A percentile compares a stretch with the other conserved stretches of the same genome.
phyloP scores from a whole-genome alignment of 2,797 vertebrate species.

The Gallinago stenura region DNA sequence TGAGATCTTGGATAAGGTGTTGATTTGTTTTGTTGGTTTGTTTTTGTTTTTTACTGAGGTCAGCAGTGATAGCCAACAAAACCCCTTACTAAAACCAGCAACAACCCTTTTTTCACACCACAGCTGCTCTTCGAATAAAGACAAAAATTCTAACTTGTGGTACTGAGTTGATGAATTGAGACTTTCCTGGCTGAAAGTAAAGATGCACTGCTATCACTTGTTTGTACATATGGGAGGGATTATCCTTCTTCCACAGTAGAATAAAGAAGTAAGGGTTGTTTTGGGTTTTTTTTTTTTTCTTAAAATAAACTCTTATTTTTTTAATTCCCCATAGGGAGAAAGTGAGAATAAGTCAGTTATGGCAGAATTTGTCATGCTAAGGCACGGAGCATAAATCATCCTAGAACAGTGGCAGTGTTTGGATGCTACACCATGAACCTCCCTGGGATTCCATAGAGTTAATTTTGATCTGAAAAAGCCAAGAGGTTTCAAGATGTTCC shows the following conservation, averaged over 20 bases:
- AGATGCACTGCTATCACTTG: background rate
- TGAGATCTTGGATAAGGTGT: background rate
- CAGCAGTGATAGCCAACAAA: background rate
- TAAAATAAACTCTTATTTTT: background rate
- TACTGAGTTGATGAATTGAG: background rate
- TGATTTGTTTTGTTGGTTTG: background rate
- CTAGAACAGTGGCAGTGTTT: background rate
- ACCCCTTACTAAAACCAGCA: background rate
- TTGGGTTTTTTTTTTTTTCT: background rate
- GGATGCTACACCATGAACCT: background rate
- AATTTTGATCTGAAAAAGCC: conserved; percentile 3
- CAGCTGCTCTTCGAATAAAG: background rate
- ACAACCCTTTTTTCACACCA: background rate
- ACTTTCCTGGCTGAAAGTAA: background rate
- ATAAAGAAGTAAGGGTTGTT: background rate
- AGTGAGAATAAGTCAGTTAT: background rate
- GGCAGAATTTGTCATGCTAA: background rate
- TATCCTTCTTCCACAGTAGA: background rate
- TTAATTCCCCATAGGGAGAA: background rate
- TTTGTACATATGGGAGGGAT: background rate
- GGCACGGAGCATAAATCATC: background rate
- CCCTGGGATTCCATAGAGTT: background rate
- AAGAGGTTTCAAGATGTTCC: background rate
- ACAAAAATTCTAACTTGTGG: background rate
- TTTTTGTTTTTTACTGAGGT: background rate